phyloP scores from a whole-genome alignment of 2,888 invertebrate species.

The Callosobruchus maculatus region DNA sequence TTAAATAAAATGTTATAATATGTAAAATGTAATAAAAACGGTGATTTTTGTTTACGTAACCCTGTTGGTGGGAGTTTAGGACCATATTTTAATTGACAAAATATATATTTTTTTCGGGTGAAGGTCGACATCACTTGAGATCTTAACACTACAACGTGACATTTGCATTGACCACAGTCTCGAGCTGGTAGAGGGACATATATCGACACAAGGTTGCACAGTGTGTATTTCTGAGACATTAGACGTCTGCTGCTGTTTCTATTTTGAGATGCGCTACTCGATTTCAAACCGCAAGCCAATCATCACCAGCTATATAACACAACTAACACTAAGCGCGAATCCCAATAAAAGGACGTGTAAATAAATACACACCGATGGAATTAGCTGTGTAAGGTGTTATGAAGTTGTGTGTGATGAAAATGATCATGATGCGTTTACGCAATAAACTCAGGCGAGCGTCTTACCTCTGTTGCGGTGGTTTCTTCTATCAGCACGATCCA shows the following conservation, averaged over 20 bases:
- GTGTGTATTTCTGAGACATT: not conserved
- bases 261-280: not conserved
- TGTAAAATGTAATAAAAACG: too few relatives aligned
- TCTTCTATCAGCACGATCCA: not conserved
- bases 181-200: not conserved
- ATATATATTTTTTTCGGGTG: too few relatives aligned
- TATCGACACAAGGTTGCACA: not conserved
- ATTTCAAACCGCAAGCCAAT: not conserved
- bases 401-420: not conserved
- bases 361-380: not conserved
- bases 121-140: not conserved
- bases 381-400: not conserved
- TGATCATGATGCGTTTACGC: too few relatives aligned
- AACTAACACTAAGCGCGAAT: not conserved
- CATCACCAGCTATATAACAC: not conserved
- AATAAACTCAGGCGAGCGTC: not conserved
- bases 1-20: too few relatives aligned
- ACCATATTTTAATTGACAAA: too few relatives aligned
- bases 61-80: too few relatives aligned
- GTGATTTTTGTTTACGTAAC: too few relatives aligned
- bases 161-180: not conserved
- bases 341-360: not conserved
- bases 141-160: not conserved
- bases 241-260: not conserved
- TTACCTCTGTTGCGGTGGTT: not conserved